Percentiles rank a stretch among this genome's conserved stretches.
Evolutionary conservation across 2,888 invertebrate genomes (phyloP).

Genomic region (Neoaliturus tenellus): DNA sequence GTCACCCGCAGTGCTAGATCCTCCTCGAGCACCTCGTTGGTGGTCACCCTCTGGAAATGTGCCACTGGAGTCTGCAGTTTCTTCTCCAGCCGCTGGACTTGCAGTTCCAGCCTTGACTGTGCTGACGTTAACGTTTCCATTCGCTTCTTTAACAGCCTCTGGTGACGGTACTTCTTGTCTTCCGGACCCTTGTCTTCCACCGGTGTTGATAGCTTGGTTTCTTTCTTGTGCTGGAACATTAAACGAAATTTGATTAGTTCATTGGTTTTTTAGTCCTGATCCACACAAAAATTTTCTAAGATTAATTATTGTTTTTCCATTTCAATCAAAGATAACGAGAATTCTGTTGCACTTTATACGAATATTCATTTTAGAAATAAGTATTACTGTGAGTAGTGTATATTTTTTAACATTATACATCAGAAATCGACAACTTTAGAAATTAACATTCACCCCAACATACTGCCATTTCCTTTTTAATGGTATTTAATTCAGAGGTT

Average conservation of each 20-base stretch:
- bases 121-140: slow-evolving; percentile 42
- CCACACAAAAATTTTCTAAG: too few species aligned
- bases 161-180: slow-evolving; percentile 49
- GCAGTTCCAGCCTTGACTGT: slow-evolving; percentile 30
- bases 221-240: slow-evolving; percentile 30
- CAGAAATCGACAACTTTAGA: too few species aligned
- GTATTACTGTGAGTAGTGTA: too few species aligned
- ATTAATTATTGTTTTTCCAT: too few species aligned
- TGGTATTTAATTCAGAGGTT: too few species aligned
- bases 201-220: background rate
- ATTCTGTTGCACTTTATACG: too few species aligned
- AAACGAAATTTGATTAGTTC: too few species aligned
- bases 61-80: slow-evolving; percentile 28
- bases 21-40: slow-evolving; percentile 49
- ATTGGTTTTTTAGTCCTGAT: background rate
- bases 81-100: slow-evolving; percentile 50
- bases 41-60: slow-evolving; percentile 22
- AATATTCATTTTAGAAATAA: too few species aligned
- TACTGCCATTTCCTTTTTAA: too few species aligned
- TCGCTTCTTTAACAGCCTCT: slow-evolving; percentile 54
- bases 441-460: too few species aligned
- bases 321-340: too few species aligned
- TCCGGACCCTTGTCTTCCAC: background rate
- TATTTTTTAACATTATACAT: too few species aligned
- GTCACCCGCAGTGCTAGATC: slow-evolving; percentile 46